A percentile compares a stretch with the other conserved stretches of the same genome.
phyloP scores from a whole-genome alignment of 2,888 invertebrate genomes.

The Icerya purchasi region DNA sequence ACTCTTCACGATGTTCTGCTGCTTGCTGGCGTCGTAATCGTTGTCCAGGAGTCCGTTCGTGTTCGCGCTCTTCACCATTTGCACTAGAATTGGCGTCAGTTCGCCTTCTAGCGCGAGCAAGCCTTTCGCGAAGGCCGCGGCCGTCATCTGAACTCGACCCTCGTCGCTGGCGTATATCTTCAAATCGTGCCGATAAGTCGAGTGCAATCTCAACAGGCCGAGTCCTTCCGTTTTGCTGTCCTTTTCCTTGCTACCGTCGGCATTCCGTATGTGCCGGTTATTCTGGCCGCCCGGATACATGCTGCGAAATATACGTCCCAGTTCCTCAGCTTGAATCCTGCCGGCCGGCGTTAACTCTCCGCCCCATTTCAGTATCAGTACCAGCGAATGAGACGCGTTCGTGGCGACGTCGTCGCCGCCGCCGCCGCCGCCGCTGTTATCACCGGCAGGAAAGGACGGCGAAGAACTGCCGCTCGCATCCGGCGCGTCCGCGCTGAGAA shows the following conservation, averaged over 20 bases:
- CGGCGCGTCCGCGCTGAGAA: too few relatives aligned
- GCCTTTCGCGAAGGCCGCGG: slow-evolving; percentile 98
- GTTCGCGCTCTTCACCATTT: slow-evolving; percentile 99
- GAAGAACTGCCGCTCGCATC: slow-evolving; percentile 27
- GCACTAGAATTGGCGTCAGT: slow-evolving; percentile 91
- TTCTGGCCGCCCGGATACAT: slow-evolving; percentile 98
- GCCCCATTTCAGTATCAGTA: slow-evolving; percentile 97
- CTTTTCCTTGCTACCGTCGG: slow-evolving; percentile 29
- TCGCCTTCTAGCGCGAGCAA: slow-evolving; percentile 92
- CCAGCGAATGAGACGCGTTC: slow-evolving; percentile 71
- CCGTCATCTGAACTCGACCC: slow-evolving; percentile 98
- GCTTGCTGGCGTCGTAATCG: slow-evolving; percentile 90
- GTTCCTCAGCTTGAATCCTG: slow-evolving; percentile 86
- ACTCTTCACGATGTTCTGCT: slow-evolving; percentile 91
- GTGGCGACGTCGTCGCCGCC: slow-evolving; percentile 45
- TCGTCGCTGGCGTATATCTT: slow-evolving; percentile 99
- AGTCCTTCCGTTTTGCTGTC: slow-evolving; percentile 85
- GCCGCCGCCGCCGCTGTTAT: slow-evolving; percentile 55
- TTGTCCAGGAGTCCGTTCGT: slow-evolving; percentile 95
- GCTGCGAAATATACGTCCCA: slow-evolving; percentile 94
- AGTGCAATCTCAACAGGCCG: slow-evolving; percentile 82
- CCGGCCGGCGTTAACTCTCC: slow-evolving; percentile 97
- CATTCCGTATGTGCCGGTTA: slow-evolving; percentile 40
- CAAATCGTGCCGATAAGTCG: slow-evolving; percentile 93
- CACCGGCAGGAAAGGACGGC: slow-evolving; percentile 39